Evolutionary conservation across 2,113 vertebrate species (phyloP).

Genomic region (Alexandromys fortis): DNA sequence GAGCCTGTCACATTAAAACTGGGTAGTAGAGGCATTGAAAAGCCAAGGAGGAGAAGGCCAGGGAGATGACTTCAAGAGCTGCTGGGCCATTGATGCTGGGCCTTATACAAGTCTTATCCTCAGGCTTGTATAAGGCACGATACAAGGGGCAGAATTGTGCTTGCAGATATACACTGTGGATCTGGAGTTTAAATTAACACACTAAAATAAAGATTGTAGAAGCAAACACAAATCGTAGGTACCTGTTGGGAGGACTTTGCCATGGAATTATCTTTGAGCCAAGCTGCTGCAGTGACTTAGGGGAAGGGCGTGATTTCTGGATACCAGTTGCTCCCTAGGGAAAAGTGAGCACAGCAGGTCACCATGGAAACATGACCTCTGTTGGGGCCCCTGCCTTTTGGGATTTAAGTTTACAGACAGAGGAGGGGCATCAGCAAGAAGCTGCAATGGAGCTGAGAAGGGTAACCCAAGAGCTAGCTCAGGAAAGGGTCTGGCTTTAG

Average conservation of each 20-base stretch:
- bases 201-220: neutral
- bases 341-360: neutral
- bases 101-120: neutral
- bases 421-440: neutral
- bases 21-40: neutral
- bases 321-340: neutral
- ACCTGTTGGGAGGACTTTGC: neutral
- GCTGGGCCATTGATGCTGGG: too few relatives aligned
- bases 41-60: neutral
- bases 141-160: neutral
- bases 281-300: neutral
- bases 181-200: neutral
- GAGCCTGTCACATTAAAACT: neutral
- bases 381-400: neutral
- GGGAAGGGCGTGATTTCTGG: neutral
- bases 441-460: neutral
- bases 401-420: neutral
- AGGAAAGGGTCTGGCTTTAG: neutral
- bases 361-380: neutral
- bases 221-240: neutral
- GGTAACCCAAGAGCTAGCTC: neutral
- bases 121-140: neutral
- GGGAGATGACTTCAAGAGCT: neutral
- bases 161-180: neutral
- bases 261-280: neutral